Evolutionary conservation across 2,888 invertebrate genomes (phyloP).

Genomic region (Diadegma fenestrale): DNA sequence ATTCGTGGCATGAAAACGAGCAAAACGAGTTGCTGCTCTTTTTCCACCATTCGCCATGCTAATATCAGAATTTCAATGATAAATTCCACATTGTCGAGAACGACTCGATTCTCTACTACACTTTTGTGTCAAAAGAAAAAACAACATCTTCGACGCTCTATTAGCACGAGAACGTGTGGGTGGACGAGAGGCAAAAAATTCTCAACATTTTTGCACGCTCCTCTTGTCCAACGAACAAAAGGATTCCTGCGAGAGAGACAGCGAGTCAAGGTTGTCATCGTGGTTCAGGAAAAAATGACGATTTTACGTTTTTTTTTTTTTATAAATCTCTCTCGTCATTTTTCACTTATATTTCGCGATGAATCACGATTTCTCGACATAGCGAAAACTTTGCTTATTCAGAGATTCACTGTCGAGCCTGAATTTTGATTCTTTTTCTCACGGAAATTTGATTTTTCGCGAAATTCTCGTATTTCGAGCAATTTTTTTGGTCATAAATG

Average conservation of each 20-base stretch:
- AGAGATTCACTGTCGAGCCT: background rate
- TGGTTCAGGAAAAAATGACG: conserved; percentile 26
- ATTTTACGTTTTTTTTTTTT: conserved; percentile 24
- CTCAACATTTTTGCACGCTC: conserved; percentile 63
- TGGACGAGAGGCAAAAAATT: conserved; percentile 39
- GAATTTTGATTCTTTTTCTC: background rate
- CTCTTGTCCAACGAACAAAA: conserved; percentile 47
- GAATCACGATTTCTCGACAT: conserved; percentile 60
- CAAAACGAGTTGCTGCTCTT: background rate
- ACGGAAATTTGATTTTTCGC: background rate
- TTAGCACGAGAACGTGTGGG: conserved; percentile 47
- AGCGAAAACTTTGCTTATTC: conserved; percentile 23
- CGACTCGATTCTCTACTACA: conserved; percentile 5
- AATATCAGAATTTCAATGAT: conserved; percentile 41
- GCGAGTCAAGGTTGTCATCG: conserved; percentile 43
- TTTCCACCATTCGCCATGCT: conserved; percentile 33
- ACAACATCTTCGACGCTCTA: conserved; percentile 22
- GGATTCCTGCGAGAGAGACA: conserved; percentile 38
- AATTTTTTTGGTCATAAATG: no score
- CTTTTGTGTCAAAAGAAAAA: conserved; percentile 9
- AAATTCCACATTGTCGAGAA: conserved; percentile 37
- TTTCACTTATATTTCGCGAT: conserved; percentile 15
- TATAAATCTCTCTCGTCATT: background rate
- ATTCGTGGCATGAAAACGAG: conserved; percentile 36
- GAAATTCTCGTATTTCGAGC: background rate